Evolutionary conservation across 2,888 invertebrate genomes (phyloP), one percentile per base, ranked within the genome.

Genomic region (Plebejus anna): DNA sequence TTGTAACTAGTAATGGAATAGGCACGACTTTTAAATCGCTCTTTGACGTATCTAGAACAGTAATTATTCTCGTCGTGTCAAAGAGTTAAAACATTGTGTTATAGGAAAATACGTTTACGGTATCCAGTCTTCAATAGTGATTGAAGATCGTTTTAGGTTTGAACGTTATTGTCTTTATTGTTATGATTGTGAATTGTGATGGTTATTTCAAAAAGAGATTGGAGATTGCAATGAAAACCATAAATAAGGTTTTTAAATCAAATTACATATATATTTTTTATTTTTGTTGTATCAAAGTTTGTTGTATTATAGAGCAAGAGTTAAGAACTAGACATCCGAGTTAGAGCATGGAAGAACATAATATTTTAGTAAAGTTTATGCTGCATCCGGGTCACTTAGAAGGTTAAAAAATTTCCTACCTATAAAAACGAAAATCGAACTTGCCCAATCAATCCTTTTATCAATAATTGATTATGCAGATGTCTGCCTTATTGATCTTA

Each of bases 11-110:
- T 82, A 83, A 83, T 81, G 82, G 81, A 82, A 82, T 80, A 82
- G 81, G 81, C 83, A 84, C 83, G 83, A 81, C 80, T 83, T 80
- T 83, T 82, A 83, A 83, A 82, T 84, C 80, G 80, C 80, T 79
- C 80, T 80, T 81, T 80, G 81, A 81, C 81, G 81, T 82, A 79
- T 81, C 80, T 82, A 81, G 82, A 81, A 82, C 81, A 79, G 78
- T 80, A 22, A 22, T 22, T 80, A 81, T 81, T 81, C 79, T 79
- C 77, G 78, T 77, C 79, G 77, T 76, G 76, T 79, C 79, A 78
- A 78, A 79, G 80, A 79, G 77, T 76, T 79, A 79, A 79, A 59
- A 76, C 70, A 57, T 59, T 76, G 57, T 71, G 47, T 28, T 57
- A 71, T 28, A 42, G 71, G 75, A 70, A 16, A 32, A 73, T 73